Percentiles rank a stretch among this genome's conserved stretches.
Evolutionary conservation across 2,888 invertebrate species (phyloP).

Genomic region (Helicoverpa assulta): DNA sequence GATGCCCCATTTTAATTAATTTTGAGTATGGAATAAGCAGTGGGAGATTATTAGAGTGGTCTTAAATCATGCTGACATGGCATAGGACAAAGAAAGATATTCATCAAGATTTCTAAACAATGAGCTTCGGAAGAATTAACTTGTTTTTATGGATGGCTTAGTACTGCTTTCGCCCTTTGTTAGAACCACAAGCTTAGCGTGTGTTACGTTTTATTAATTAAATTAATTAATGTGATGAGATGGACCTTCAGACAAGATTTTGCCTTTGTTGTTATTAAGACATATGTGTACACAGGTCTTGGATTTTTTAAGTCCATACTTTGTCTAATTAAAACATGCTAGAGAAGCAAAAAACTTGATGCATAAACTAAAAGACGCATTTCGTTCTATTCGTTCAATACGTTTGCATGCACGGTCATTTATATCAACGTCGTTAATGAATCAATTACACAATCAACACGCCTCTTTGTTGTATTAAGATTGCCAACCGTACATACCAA

Average conservation of each 20-base stretch:
- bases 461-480: conserved; percentile 44
- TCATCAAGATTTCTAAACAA: not conserved
- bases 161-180: not conserved
- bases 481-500: conserved; percentile 31
- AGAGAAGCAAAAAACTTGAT: no score
- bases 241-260: no score
- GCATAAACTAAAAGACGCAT: no score
- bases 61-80: not conserved
- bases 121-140: not conserved
- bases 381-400: conserved; percentile 41
- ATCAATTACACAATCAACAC: conserved; percentile 45
- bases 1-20: not conserved
- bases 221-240: no score
- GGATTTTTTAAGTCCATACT: no score
- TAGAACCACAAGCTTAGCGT: no score
- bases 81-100: not conserved
- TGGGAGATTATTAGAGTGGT: not conserved
- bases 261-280: no score
- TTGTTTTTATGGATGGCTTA: not conserved
- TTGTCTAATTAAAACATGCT: no score
- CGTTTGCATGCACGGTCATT: conserved; percentile 32
- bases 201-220: no score
- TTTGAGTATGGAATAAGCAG: not conserved
- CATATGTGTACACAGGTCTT: no score
- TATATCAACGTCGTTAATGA: conserved; percentile 23